Percentiles rank a stretch among this genome's conserved stretches.
phyloP scores from a whole-genome alignment of 2,888 invertebrate genomes.

The Phengaris alcon region DNA sequence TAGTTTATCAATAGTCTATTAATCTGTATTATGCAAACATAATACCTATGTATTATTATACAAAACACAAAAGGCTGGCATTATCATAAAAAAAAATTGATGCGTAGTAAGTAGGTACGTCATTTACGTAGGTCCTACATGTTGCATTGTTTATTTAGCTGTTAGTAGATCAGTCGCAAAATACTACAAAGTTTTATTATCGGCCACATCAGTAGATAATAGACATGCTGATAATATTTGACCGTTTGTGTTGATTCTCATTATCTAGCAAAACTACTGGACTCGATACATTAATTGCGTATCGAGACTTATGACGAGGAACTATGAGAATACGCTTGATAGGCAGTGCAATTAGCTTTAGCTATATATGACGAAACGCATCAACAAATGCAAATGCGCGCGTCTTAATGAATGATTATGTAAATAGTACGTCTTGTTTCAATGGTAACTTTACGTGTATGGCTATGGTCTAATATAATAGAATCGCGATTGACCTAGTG shows the following conservation, averaged over 20 bases:
- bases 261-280: background rate
- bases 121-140: background rate
- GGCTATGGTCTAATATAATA: background rate
- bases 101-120: background rate
- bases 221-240: background rate
- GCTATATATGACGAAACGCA: background rate
- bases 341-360: constrained; percentile 12
- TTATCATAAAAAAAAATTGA: background rate
- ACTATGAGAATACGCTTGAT: background rate
- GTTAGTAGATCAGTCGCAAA: background rate
- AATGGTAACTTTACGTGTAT: constrained; percentile 8
- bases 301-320: background rate
- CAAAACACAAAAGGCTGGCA: background rate
- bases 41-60: background rate
- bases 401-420: constrained; percentile 1
- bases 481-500: constrained; percentile 11
- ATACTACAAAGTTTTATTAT: background rate
- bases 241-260: background rate
- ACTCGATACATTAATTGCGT: background rate
- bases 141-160: background rate
- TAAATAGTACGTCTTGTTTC: constrained; percentile 4
- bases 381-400: constrained; percentile 4
- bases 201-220: background rate
- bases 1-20: no score
- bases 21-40: background rate